A percentile compares a stretch with the other conserved stretches of the same genome.
Evolutionary conservation across 1,140 invertebrate genomes (phyloP).

Genomic region (Euura saliciscinereae): DNA sequence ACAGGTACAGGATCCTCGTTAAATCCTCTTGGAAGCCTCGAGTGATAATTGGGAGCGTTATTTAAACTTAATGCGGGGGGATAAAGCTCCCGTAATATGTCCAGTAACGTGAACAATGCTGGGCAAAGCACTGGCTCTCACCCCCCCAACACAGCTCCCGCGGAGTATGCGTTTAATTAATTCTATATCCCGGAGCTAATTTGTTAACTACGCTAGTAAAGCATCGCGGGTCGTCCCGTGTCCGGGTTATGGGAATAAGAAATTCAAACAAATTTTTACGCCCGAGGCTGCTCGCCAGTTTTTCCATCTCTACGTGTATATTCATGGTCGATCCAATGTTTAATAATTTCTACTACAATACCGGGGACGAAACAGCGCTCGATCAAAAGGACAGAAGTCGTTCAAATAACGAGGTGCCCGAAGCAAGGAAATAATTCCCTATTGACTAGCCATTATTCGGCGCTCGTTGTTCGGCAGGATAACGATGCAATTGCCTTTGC

Average conservation of each 20-base stretch:
- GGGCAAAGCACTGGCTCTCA: not conserved
- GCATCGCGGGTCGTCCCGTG: not conserved
- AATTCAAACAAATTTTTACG: not conserved
- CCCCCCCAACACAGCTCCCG: not conserved
- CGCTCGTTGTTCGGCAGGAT: not conserved
- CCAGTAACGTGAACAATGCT: constrained; percentile 8
- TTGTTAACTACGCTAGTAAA: constrained; percentile 1
- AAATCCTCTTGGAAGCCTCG: constrained; percentile 31
- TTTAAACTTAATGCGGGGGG: constrained; percentile 35
- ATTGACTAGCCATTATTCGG: constrained; percentile 2
- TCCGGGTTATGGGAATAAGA: not conserved
- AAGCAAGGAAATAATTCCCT: not conserved
- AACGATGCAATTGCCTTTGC: constrained; percentile 3
- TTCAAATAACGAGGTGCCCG: not conserved
- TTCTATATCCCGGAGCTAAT: constrained; percentile 8
- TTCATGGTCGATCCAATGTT: no score
- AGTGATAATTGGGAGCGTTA: constrained; percentile 44
- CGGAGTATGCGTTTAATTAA: constrained; percentile 8
- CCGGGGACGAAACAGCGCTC: not conserved
- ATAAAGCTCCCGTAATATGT: constrained; percentile 35
- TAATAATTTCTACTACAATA: not conserved
- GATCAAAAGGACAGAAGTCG: not conserved
- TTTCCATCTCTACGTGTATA: no score
- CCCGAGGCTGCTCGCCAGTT: not conserved
- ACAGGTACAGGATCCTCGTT: not conserved